Base-by-base conservation (phyloP, 2,113 vertebrate genomes). In the Aptenodytes forsteri region DNA sequence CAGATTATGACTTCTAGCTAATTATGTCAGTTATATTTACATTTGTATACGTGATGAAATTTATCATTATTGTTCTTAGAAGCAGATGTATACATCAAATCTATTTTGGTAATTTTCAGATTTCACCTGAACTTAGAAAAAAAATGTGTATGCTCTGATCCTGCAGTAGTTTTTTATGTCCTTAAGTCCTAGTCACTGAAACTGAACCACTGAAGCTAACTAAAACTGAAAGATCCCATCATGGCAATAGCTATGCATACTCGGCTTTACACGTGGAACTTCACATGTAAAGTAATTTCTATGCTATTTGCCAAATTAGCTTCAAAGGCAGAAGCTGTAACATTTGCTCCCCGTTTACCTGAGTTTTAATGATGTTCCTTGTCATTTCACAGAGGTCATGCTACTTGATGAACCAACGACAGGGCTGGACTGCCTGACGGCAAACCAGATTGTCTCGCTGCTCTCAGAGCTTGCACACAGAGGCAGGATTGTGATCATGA, bases 401-500 rank as follows among this genome's bases (percentile, higher is more conserved):
- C 97, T 99, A 46, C 98, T 99, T 89, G 99, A 99, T 70, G 99
- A 99, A 93, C 99, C 99, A 17, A 99, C 99, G 4, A 99, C 99
- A 3, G 99, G 99, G 62, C 98, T 99, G 97, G 99, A 99, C 98
- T 99, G 99, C 95, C 98, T 99, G 99, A 99, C 99, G 1, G 99
- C 99, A 70, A 99, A 99, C 98, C 99, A 99, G 97, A 99, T 99
- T 7, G 98, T 99, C 46, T 76, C 97, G 8, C 96, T 99, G 92
- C 98, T 99, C 67, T 98, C 98, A 0, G 96, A 99, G 92, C 98
- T 99, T 97, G 99, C 99, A 55, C 98, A 78, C 89, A 99, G 97
- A 86, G 98, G 98, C 96, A 99, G 99, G 22, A 99, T 99, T 21
- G 98, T 99, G 91, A 98, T 99, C 70, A 98, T 99, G 71, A 99